Evolutionary conservation across 2,797 vertebrate species (phyloP).

Genomic region (Sebastes vulpes): DNA sequence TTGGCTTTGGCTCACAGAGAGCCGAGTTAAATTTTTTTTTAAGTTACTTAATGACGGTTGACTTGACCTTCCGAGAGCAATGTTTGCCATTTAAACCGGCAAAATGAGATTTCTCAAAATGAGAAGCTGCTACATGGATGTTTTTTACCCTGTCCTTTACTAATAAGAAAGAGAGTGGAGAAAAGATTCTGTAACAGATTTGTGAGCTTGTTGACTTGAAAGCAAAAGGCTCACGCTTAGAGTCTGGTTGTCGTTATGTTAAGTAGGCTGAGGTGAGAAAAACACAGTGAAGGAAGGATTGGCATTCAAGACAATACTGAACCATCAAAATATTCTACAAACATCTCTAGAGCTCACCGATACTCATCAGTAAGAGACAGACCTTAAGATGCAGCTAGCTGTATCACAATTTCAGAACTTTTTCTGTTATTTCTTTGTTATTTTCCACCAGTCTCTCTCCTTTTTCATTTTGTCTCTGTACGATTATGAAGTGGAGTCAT

Average conservation of each 20-base stretch:
- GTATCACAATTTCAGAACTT: neutral
- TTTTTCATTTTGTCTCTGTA: neutral
- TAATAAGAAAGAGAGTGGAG: neutral
- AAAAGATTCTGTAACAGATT: neutral
- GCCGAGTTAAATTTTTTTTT: neutral
- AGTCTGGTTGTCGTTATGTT: neutral
- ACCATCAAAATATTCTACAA: neutral
- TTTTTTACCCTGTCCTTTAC: neutral
- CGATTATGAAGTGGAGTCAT: neutral
- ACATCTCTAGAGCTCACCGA: neutral
- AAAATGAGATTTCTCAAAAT: neutral
- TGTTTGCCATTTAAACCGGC: constrained; percentile 1
- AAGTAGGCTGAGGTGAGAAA: neutral
- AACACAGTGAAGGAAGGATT: neutral
- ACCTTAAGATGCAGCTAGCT: neutral
- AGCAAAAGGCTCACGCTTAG: neutral
- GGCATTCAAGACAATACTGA: neutral
- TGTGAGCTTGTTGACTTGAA: neutral
- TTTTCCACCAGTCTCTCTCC: neutral
- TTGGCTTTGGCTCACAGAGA: neutral
- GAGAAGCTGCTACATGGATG: neutral
- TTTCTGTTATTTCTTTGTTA: neutral
- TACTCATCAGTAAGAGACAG: neutral
- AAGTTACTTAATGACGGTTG: neutral
- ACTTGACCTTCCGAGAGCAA: neutral